Conservation (phyloP, 2,888 invertebrate species). For the Cancer borealis region DNA sequence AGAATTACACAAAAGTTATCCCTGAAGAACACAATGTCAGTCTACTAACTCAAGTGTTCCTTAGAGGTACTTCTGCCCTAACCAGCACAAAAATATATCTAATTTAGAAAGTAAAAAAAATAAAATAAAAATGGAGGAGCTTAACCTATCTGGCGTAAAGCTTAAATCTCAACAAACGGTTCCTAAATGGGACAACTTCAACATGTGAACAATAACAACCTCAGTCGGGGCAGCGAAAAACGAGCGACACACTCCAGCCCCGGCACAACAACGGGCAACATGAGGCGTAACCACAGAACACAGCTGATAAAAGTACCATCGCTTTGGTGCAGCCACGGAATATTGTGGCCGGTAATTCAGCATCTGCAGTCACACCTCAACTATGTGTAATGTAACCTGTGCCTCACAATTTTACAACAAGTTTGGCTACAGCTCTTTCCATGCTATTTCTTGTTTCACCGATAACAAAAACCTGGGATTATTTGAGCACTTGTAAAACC, state of each 20-base stretch:
- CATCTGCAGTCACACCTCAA: neutral
- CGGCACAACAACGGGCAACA: neutral
- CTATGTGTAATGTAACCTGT: neutral
- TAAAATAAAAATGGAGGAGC: neutral
- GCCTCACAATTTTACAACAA: neutral
- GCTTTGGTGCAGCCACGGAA: neutral
- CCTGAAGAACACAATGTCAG: conserved; percentile 3
- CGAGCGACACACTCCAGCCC: neutral
- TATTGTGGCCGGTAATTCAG: neutral
- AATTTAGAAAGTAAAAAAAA: neutral
- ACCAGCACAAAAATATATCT: conserved; percentile 18
- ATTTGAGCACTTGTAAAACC: conserved; percentile 20
- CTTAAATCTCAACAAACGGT: neutral
- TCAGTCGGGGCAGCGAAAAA: neutral
- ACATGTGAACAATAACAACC: conserved; percentile 16
- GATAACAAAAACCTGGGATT: neutral
- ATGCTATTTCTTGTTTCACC: neutral
- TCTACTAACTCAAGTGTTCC: neutral
- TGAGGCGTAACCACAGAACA: neutral
- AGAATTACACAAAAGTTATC: neutral
- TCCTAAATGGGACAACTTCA: neutral
- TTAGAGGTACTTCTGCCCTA: neutral
- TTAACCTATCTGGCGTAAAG: neutral
- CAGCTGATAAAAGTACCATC: neutral
- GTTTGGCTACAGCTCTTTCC: neutral